phyloP scores from a whole-genome alignment of 1,140 invertebrate species.

The Drosophila ercepeae region DNA sequence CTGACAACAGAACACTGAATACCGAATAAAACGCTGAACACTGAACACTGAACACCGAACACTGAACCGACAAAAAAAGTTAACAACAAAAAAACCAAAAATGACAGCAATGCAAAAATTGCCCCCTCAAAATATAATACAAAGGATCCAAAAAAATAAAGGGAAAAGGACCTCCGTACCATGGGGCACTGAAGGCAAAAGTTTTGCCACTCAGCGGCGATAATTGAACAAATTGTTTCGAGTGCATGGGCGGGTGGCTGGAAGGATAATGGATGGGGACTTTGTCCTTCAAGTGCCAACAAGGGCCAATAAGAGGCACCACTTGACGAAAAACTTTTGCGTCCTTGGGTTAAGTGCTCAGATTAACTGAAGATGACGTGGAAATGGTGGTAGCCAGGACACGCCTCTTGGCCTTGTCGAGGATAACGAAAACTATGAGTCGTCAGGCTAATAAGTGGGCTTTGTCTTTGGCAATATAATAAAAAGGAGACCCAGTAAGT shows the following conservation, averaged over 20 bases:
- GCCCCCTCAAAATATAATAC: conserved; percentile 41
- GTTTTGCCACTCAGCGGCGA: conserved; percentile 71
- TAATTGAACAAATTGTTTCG: conserved; percentile 82
- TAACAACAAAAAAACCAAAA: conserved; percentile 5
- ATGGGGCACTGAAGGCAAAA: conserved; percentile 45
- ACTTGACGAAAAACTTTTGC: conserved; percentile 41
- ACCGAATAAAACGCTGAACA: background rate
- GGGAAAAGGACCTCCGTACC: background rate
- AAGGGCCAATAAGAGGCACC: conserved; percentile 48
- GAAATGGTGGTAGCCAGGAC: background rate
- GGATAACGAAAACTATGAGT: background rate
- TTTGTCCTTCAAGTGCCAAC: conserved; percentile 12
- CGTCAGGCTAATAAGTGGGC: background rate
- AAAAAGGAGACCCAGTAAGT: too few species aligned
- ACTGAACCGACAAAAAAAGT: conserved; percentile 15
- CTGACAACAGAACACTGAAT: conserved; percentile 21
- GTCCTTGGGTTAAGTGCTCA: background rate
- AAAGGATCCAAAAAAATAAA: conserved; percentile 27
- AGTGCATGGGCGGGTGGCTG: conserved; percentile 46
- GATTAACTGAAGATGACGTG: conserved; percentile 6
- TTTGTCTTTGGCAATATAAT: too few species aligned
- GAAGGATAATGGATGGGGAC: background rate
- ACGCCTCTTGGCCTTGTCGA: background rate
- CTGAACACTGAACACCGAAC: conserved; percentile 5
- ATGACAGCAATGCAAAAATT: conserved; percentile 61